Percentiles rank a stretch among this genome's conserved stretches.
These are phyloP conservation scores for Centropyge bicolor DNA, from an alignment of 2,797 vertebrate species.

Conservation along the genomic window DNA sequence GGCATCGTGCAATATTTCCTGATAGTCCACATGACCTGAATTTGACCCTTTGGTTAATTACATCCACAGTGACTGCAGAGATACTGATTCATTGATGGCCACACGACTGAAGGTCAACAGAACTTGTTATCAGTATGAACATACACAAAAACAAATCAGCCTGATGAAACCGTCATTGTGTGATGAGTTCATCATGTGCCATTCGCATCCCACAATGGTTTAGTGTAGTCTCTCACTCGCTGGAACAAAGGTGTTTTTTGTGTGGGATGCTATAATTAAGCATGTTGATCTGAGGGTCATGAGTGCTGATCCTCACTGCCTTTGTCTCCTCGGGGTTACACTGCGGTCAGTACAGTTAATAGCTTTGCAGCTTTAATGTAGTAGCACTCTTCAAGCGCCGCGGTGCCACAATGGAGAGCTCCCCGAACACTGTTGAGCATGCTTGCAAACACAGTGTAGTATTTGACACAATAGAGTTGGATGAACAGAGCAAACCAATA, in stretches of 20 bases:
- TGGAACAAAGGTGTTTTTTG: conserved; percentile 57
- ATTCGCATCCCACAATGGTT: conserved; percentile 15
- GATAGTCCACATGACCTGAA: conserved; percentile 6
- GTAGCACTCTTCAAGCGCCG: conserved; percentile 9
- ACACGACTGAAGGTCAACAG: conserved; percentile 28
- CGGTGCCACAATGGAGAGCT: conserved; percentile 2
- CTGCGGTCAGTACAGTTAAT: conserved; percentile 48
- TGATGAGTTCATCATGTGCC: neutral
- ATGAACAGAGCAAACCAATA: neutral
- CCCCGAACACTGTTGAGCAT: neutral
- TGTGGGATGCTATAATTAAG: conserved; percentile 44
- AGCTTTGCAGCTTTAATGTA: conserved; percentile 40
- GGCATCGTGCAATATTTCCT: conserved; percentile 3
- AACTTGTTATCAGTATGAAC: neutral
- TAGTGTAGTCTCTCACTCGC: neutral
- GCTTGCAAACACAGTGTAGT: neutral
- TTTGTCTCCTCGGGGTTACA: conserved; percentile 65
- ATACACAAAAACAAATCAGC: conserved; percentile 6
- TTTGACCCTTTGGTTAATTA: conserved; percentile 40
- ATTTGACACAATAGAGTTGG: neutral
- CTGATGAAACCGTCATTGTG: neutral
- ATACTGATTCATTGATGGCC: conserved; percentile 18
- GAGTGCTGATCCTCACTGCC: neutral
- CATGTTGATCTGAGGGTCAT: conserved; percentile 30
- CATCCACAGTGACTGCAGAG: neutral